Percentiles rank a stretch among this genome's conserved stretches.
These are phyloP conservation scores for Philypnodon macrostomus DNA, from an alignment of 2,797 vertebrate genomes.

Conservation along the genomic window DNA sequence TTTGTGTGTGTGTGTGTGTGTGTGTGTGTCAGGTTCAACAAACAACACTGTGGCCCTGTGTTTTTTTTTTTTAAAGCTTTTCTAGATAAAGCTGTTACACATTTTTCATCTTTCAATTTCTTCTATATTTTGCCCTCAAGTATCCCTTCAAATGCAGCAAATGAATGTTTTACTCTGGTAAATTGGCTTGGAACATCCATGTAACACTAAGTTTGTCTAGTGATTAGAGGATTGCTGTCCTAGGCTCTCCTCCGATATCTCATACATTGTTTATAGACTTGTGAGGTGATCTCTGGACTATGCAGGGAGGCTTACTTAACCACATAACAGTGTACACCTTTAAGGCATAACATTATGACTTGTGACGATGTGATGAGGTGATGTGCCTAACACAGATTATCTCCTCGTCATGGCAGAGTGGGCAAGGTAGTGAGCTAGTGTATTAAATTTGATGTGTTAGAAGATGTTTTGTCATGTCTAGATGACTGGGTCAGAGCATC, in stretches of 20 bases:
- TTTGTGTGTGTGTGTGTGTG: slow-evolving; percentile 31
- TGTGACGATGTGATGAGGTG: too few relatives aligned
- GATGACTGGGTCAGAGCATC: too few relatives aligned
- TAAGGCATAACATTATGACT: too few relatives aligned
- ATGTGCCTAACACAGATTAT: too few relatives aligned
- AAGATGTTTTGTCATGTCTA: too few relatives aligned
- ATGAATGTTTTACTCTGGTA: slow-evolving; percentile 20
- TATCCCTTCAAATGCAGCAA: slow-evolving; percentile 21
- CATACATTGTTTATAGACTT: slow-evolving; percentile 6
- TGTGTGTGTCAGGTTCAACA: slow-evolving; percentile 44
- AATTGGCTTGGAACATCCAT: slow-evolving; percentile 30
- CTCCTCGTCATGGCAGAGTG: too few relatives aligned
- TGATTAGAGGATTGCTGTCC: slow-evolving; percentile 22
- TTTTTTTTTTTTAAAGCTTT: slow-evolving; percentile 31
- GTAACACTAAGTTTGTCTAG: slow-evolving; percentile 32
- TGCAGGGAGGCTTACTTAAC: too few relatives aligned
- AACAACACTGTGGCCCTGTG: slow-evolving; percentile 55
- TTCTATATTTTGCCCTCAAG: slow-evolving; percentile 39
- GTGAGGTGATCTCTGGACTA: slow-evolving; percentile 17
- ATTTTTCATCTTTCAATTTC: slow-evolving; percentile 27
- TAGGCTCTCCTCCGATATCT: slow-evolving; percentile 7
- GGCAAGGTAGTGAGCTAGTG: too few relatives aligned
- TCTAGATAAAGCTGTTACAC: slow-evolving; percentile 1
- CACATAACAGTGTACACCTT: too few relatives aligned
- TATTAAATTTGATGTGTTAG: too few relatives aligned